A percentile compares a stretch with the other conserved stretches of the same genome.
Evolutionary conservation across 2,797 vertebrate genomes (phyloP).

Genomic region (Xiphophorus birchmanni): DNA sequence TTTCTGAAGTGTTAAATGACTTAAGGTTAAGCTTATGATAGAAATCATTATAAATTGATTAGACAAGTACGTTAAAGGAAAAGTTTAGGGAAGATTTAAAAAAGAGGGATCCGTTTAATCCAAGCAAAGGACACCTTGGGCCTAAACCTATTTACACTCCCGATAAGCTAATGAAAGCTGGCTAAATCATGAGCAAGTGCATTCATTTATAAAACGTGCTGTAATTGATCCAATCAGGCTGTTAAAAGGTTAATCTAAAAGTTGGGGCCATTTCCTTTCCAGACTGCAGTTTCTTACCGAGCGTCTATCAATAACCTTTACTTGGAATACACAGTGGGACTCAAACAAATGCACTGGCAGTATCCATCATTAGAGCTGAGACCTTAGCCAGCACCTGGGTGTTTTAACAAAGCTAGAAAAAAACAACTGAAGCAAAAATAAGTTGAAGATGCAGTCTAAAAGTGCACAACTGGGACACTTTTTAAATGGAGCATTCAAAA

Average conservation of each 20-base stretch:
- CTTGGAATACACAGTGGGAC: slow-evolving; percentile 54
- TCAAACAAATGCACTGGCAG: slow-evolving; percentile 63
- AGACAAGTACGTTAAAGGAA: slow-evolving; percentile 36
- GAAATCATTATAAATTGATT: slow-evolving; percentile 2
- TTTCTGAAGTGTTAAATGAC: not conserved
- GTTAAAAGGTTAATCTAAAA: slow-evolving; percentile 73
- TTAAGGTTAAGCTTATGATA: slow-evolving; percentile 6
- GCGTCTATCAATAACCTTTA: slow-evolving; percentile 66
- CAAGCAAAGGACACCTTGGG: slow-evolving; percentile 17
- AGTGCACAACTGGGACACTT: slow-evolving; percentile 11
- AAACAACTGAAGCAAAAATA: slow-evolving; percentile 12
- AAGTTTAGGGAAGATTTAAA: slow-evolving; percentile 29
- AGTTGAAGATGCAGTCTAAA: slow-evolving; percentile 8
- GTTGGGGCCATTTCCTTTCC: slow-evolving; percentile 41
- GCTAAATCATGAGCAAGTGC: slow-evolving; percentile 71
- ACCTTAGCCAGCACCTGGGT: slow-evolving; percentile 48
- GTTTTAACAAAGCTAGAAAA: slow-evolving; percentile 43
- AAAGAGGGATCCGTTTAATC: slow-evolving; percentile 34
- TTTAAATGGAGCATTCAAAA: slow-evolving; percentile 1
- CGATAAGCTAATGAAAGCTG: slow-evolving; percentile 68
- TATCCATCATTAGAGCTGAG: slow-evolving; percentile 43
- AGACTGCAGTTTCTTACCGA: slow-evolving; percentile 47
- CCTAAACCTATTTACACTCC: slow-evolving; percentile 60
- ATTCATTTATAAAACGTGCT: slow-evolving; percentile 59
- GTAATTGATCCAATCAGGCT: slow-evolving; percentile 76